These are phyloP conservation scores for Acronicta aceris DNA, from an alignment of 2,888 invertebrate genomes.

Conservation along the genomic window DNA sequence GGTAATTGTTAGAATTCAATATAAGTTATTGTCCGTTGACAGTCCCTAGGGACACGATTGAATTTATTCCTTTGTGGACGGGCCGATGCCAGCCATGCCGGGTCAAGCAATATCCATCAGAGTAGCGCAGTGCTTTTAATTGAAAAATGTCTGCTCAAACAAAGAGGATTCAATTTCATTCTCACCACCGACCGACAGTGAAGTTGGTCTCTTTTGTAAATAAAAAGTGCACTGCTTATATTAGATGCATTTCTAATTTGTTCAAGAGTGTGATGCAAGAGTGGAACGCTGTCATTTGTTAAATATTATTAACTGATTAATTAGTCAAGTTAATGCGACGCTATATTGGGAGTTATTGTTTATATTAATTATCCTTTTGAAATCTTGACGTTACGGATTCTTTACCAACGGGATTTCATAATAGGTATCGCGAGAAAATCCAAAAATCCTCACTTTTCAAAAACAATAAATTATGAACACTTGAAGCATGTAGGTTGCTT, in stretches of 20 bases:
- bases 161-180: constrained; percentile 75
- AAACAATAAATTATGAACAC: too few relatives aligned
- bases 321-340: too few relatives aligned
- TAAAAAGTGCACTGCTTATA: constrained; percentile 14
- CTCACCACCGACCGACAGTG: constrained; percentile 45
- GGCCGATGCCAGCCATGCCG: constrained; percentile 43
- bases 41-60: constrained; percentile 51
- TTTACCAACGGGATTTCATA: too few relatives aligned
- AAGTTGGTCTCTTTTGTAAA: constrained; percentile 27
- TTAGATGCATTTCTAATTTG: neutral
- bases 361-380: too few relatives aligned
- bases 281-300: too few relatives aligned
- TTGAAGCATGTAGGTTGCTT: too few relatives aligned
- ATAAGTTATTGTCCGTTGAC: constrained; percentile 26
- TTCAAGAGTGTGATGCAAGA: neutral
- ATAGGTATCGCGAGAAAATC: too few relatives aligned
- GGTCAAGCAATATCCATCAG: constrained; percentile 56
- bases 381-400: too few relatives aligned
- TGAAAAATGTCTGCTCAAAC: constrained; percentile 75
- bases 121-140: constrained; percentile 72
- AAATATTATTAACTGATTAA: too few relatives aligned
- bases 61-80: constrained; percentile 65
- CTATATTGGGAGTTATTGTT: too few relatives aligned
- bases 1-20: constrained; percentile 25
- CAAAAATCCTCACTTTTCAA: too few relatives aligned